Evolutionary conservation across 2,888 invertebrate genomes (phyloP), one percentile per base, ranked within the genome.

Genomic region (Apodemia hepburni): DNA sequence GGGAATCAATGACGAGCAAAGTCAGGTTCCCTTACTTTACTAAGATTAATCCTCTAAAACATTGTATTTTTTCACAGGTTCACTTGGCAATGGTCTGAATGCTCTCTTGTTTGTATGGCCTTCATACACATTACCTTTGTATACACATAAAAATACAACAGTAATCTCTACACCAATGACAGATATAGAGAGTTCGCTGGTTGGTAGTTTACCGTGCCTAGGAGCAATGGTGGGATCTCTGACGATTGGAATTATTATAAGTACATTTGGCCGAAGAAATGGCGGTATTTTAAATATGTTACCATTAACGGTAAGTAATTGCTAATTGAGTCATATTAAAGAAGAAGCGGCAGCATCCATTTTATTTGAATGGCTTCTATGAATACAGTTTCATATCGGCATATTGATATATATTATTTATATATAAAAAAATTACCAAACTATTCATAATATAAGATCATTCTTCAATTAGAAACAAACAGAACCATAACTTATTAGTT

Each of bases 51-150:
- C 8, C 33, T 33, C 7, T 33, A 33, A 33, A 33, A 33, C 8
- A 8, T 0, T 8, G 8, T 33, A 33, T 38, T 38, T 42, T 42
- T 54, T 78, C 75, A 2, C 74, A 89, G 90, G 76, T 66, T 78
- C 84, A 15, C 76, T 80, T 17, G 82, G 81, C 6, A 77, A 78
- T 7, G 57, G 80, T 0, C 63, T 80, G 0, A 81, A 81, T 78
- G 90, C 85, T 2, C n/a, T 79, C 3, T 68, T 87, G 0, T 82
- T 92, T 60, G 93, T 93, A 0, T 94, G 94, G 93, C 87, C 93
- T 0, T 94, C 94, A 0, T 93, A 94, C 61, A 92, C 93, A 0
- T 73, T 92, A 0, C 80, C 84, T 0, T 75, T 85, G 15, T 82
- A 92, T 51, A 80, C 87, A 27, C 81, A 86, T 0, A 71, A 77